Conservation (phyloP, 2,797 vertebrate species). For the Pseudochromis fuscus region DNA sequence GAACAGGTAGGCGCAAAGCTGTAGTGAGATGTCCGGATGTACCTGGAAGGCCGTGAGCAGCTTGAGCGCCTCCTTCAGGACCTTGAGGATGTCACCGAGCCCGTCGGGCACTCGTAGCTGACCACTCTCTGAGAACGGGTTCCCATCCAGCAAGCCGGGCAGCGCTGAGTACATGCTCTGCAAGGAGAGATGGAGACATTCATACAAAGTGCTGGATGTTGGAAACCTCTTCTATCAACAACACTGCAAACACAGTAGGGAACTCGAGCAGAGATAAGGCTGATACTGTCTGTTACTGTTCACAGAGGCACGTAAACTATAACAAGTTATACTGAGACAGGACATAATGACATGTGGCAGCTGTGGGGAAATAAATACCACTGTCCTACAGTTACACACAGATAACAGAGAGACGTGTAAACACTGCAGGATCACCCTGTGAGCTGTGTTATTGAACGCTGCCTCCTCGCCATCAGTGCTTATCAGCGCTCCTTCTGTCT, state of each 20-base stretch:
- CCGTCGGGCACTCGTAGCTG: conserved; percentile 79
- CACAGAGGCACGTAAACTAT: neutral
- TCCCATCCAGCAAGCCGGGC: conserved; percentile 84
- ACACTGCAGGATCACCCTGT: conserved; percentile 2
- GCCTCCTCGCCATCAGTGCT: conserved; percentile 24
- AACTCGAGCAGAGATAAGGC: conserved; percentile 32
- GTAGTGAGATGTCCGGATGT: conserved; percentile 82
- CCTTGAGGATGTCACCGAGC: conserved; percentile 77
- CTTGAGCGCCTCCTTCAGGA: conserved; percentile 83
- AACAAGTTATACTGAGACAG: neutral
- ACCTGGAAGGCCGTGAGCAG: conserved; percentile 83
- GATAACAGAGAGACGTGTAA: neutral
- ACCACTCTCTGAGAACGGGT: conserved; percentile 84
- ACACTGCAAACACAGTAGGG: conserved; percentile 33
- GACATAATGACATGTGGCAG: conserved; percentile 25
- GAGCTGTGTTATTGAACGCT: neutral
- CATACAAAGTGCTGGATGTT: neutral
- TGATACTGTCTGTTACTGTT: neutral
- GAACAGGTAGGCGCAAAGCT: conserved; percentile 87
- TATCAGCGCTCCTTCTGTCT: conserved; percentile 42
- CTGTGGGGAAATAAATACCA: neutral
- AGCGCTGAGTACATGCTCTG: conserved; percentile 85
- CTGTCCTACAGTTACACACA: neutral
- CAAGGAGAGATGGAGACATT: neutral
- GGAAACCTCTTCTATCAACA: conserved; percentile 26